phyloP scores from a whole-genome alignment of 2,797 vertebrate species.

The Champsocephalus gunnari region DNA sequence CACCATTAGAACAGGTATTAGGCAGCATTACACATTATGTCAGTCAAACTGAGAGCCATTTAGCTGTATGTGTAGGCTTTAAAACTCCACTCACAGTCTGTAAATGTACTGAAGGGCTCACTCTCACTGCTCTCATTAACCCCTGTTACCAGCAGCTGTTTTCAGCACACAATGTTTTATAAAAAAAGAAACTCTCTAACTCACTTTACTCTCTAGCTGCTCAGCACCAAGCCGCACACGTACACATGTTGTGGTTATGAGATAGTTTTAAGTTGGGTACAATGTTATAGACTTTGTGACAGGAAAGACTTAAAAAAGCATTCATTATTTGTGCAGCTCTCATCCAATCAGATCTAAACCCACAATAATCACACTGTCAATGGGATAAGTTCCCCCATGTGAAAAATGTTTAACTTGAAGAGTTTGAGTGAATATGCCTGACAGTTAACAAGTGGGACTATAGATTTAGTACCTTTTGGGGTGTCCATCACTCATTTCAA shows the following conservation, averaged over 20 bases:
- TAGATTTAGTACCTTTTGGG: slow-evolving; percentile 64
- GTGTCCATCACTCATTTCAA: slow-evolving; percentile 72
- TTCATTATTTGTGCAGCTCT: slow-evolving; percentile 17
- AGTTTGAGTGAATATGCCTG: slow-evolving; percentile 49
- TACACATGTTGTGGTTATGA: background rate
- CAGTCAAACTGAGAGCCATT: slow-evolving; percentile 27
- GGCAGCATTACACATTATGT: background rate
- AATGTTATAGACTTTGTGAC: background rate
- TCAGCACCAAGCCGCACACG: slow-evolving; percentile 5
- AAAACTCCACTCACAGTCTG: slow-evolving; percentile 20
- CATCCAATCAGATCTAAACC: slow-evolving; percentile 21
- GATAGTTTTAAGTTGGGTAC: background rate
- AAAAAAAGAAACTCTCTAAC: background rate
- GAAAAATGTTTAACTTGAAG: slow-evolving; percentile 45
- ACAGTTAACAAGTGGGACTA: slow-evolving; percentile 64
- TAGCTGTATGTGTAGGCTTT: slow-evolving; percentile 22
- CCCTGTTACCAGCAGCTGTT: slow-evolving; percentile 14
- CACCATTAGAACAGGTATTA: background rate
- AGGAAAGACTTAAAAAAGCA: slow-evolving; percentile 6
- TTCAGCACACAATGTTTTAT: slow-evolving; percentile 16
- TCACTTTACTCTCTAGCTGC: background rate
- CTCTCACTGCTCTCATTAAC: slow-evolving; percentile 38
- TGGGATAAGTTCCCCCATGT: slow-evolving; percentile 10
- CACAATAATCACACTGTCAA: slow-evolving; percentile 6
- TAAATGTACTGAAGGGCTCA: slow-evolving; percentile 25